phyloP scores from a whole-genome alignment of 1,140 invertebrate species.

The Argopecten irradians region DNA sequence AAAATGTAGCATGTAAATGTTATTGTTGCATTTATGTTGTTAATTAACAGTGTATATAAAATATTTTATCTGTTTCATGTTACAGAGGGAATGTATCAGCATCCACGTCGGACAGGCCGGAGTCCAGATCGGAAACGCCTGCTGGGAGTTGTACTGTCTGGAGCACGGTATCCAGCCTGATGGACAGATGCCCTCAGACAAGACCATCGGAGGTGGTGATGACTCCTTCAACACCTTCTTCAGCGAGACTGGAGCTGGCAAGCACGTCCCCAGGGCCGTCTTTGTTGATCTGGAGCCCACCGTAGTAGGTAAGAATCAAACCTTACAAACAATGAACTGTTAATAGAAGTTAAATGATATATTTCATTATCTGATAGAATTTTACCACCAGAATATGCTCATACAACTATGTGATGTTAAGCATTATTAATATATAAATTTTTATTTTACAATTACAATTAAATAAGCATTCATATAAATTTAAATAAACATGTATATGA shows the following conservation, averaged over 20 bases:
- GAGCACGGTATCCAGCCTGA: constrained; percentile 93
- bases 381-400: too few species aligned
- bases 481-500: too few species aligned
- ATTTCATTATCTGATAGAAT: too few species aligned
- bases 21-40: too few species aligned
- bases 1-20: too few species aligned
- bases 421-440: too few species aligned
- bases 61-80: background rate
- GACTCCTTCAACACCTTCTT: constrained; percentile 77
- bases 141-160: constrained; percentile 89
- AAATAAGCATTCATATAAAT: too few species aligned
- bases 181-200: constrained; percentile 78
- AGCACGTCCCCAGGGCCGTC: constrained; percentile 88
- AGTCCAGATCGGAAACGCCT: constrained; percentile 90
- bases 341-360: too few species aligned
- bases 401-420: too few species aligned
- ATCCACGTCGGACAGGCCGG: constrained; percentile 92
- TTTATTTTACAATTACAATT: too few species aligned
- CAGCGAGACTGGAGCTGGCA: constrained; percentile 83
- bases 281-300: constrained; percentile 93
- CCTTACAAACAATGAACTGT: too few species aligned
- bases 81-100: constrained; percentile 85
- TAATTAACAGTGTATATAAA: too few species aligned
- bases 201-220: constrained; percentile 78
- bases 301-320: constrained; percentile 84